A percentile compares a stretch with the other conserved stretches of the same genome.
Evolutionary conservation across 2,888 invertebrate species (phyloP).

Genomic region (Junonia oenone): DNA sequence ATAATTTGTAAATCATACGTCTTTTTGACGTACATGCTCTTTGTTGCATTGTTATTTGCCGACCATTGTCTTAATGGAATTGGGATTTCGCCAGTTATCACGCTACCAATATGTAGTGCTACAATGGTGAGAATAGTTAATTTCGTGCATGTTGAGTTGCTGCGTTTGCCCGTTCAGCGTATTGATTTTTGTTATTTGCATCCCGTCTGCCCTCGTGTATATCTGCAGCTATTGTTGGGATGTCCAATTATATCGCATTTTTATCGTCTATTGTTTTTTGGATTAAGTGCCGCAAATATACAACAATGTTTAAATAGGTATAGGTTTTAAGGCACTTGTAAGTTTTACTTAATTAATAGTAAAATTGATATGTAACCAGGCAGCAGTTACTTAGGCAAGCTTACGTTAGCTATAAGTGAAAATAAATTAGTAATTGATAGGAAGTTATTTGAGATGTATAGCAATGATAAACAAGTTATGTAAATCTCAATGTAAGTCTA

Average conservation of each 20-base stretch:
- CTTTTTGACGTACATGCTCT: slow-evolving; percentile 17
- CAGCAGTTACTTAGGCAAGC: too few relatives aligned
- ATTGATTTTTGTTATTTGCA: slow-evolving; percentile 79
- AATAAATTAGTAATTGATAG: too few relatives aligned
- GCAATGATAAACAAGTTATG: too few relatives aligned
- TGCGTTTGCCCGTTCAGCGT: slow-evolving; percentile 56
- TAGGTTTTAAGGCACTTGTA: too few relatives aligned
- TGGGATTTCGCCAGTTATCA: slow-evolving; percentile 13
- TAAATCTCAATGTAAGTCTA: too few relatives aligned
- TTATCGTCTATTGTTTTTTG: slow-evolving; percentile 33
- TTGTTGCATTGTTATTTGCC: slow-evolving; percentile 27
- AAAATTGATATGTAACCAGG: too few relatives aligned
- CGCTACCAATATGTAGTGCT: slow-evolving; percentile 31
- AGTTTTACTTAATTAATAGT: too few relatives aligned
- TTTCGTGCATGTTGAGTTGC: slow-evolving; percentile 63
- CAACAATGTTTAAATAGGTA: too few relatives aligned
- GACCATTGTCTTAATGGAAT: slow-evolving; percentile 25
- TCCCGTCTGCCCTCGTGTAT: slow-evolving; percentile 67
- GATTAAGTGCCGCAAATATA: slow-evolving; percentile 12
- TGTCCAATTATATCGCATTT: slow-evolving; percentile 50
- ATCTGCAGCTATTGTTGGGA: slow-evolving; percentile 68
- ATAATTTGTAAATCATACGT: slow-evolving; percentile 31
- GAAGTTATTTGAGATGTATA: too few relatives aligned
- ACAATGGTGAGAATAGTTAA: slow-evolving; percentile 51
- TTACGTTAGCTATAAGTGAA: too few relatives aligned